Evolutionary conservation across 2,113 vertebrate species (phyloP).

Genomic region (Nycticorax nycticorax): DNA sequence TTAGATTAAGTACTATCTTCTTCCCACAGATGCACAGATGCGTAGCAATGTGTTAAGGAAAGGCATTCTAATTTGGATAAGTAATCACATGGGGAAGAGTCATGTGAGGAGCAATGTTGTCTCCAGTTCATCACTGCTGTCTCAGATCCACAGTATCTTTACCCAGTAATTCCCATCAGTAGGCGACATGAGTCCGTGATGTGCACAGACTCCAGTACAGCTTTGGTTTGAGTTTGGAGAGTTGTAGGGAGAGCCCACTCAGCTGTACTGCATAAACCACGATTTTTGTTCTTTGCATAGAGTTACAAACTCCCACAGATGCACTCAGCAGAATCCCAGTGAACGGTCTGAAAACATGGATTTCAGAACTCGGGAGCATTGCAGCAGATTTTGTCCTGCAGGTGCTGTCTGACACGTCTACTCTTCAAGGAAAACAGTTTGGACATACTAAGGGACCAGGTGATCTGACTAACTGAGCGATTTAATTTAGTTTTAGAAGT

Average conservation of each 20-base stretch:
- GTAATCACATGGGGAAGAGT: conserved; percentile 1
- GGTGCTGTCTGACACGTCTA: neutral
- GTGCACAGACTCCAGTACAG: neutral
- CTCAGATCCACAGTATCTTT: neutral
- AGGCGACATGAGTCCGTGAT: neutral
- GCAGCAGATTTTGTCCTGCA: neutral
- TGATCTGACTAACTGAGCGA: neutral
- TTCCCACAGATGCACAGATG: conserved; percentile 19
- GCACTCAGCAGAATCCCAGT: neutral
- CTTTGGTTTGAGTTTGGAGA: neutral
- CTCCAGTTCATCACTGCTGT: neutral
- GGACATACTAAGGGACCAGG: neutral
- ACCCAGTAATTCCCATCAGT: neutral
- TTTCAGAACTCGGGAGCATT: neutral
- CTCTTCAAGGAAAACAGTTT: neutral
- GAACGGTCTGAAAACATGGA: neutral
- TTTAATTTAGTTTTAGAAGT: neutral
- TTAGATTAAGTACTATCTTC: conserved; percentile 5
- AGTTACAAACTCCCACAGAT: neutral
- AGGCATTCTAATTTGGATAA: conserved; percentile 38
- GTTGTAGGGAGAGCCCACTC: neutral
- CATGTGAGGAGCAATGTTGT: neutral
- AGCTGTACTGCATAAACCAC: neutral
- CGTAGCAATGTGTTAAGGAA: conserved; percentile 16
- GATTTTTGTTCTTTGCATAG: neutral